These are phyloP conservation scores for Nycticebus coucang DNA, from an alignment of 2,113 vertebrate genomes.

Conservation along the genomic window DNA sequence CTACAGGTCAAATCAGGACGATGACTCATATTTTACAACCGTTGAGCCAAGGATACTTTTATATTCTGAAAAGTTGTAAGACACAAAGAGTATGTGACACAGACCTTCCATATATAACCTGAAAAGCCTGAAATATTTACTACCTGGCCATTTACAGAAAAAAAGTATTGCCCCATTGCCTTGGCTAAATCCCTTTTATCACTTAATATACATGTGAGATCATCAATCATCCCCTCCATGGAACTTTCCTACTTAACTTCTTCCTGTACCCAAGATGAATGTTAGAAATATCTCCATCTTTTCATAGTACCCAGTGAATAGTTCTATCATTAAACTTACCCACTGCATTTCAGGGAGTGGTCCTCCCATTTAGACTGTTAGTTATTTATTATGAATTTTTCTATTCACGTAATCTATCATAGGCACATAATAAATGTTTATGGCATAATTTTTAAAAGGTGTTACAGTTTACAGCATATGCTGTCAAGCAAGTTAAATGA, in stretches of 20 bases:
- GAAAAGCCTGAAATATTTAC: slow-evolving; percentile 30
- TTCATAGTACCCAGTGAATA: neutral
- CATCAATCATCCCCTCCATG: neutral
- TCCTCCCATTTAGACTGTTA: neutral
- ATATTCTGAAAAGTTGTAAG: neutral
- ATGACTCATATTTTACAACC: neutral
- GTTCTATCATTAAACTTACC: neutral
- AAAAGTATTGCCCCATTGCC: neutral
- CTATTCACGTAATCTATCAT: neutral
- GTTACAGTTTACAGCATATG: neutral
- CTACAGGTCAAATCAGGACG: neutral
- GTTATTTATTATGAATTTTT: neutral
- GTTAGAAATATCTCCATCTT: neutral
- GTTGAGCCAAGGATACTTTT: neutral
- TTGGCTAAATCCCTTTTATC: neutral
- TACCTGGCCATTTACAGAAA: neutral
- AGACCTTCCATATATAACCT: neutral
- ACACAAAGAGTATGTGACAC: slow-evolving; percentile 1
- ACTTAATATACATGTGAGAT: neutral
- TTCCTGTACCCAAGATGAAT: neutral
- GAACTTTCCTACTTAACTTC: neutral
- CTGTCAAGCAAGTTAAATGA: neutral
- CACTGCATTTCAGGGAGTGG: neutral
- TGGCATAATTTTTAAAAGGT: neutral
- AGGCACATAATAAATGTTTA: neutral